Conservation (phyloP, 2,113 vertebrate genomes). For the Oxyruncus cristatus region DNA sequence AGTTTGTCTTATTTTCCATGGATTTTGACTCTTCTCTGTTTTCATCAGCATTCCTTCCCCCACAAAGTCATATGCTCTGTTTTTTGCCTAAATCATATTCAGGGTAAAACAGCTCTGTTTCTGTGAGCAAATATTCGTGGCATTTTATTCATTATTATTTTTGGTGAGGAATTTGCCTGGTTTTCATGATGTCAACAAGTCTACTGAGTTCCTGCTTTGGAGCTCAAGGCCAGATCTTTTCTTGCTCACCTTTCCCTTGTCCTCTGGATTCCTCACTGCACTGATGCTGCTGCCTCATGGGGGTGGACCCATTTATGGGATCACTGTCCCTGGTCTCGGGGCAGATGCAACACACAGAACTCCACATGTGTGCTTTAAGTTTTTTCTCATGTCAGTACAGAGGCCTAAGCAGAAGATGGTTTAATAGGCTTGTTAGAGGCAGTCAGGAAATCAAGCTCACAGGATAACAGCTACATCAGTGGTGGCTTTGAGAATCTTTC, state of each 20-base stretch:
- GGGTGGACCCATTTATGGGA: background rate
- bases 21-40: background rate
- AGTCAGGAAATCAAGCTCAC: background rate
- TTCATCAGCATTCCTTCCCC: conserved; percentile 25
- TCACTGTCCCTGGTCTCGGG: background rate
- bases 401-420: background rate
- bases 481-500: background rate
- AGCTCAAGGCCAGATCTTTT: background rate
- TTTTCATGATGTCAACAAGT: background rate
- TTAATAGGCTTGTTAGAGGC: background rate
- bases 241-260: background rate
- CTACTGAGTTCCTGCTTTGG: background rate
- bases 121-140: conserved; percentile 22
- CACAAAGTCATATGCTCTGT: conserved; percentile 37
- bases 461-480: fast-evolving
- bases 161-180: conserved; percentile 12
- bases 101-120: conserved; percentile 20
- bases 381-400: background rate
- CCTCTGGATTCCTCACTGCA: background rate
- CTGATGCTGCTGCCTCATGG: background rate
- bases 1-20: background rate
- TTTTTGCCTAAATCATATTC: conserved; percentile 16
- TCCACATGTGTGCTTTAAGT: background rate
- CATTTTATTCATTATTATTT: conserved; percentile 48
- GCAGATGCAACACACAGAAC: background rate